These are phyloP conservation scores for Athripsodes cinereus DNA, from an alignment of 2,888 invertebrate genomes.

Conservation along the genomic window DNA sequence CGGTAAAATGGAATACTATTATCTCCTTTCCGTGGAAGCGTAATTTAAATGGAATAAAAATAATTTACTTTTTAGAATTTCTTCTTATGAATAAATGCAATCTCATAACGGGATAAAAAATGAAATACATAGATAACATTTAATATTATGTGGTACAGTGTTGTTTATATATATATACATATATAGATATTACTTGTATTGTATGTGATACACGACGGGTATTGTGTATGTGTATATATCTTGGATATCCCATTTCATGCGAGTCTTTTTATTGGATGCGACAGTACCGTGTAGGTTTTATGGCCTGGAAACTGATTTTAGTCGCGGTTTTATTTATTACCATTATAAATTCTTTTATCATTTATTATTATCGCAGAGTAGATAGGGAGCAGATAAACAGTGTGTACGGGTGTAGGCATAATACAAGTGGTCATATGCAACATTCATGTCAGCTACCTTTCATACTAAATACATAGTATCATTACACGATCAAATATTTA, in stretches of 20 bases:
- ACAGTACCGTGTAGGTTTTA: constrained; percentile 21
- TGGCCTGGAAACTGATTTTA: constrained; percentile 25
- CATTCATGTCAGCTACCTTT: too few species aligned
- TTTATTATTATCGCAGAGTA: not conserved
- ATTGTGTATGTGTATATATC: not conserved
- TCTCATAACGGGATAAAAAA: not conserved
- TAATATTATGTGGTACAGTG: not conserved
- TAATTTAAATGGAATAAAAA: not conserved
- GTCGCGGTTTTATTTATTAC: constrained; percentile 23
- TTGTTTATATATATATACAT: too few species aligned
- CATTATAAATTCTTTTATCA: constrained; percentile 7
- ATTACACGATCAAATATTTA: too few species aligned
- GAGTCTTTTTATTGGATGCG: constrained; percentile 20
- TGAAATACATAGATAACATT: not conserved
- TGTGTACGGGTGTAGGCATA: not conserved
- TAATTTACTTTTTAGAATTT: not conserved
- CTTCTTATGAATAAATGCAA: not conserved
- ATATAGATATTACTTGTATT: too few species aligned
- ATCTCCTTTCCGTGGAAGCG: not conserved
- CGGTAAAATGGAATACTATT: not conserved
- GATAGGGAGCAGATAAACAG: not conserved
- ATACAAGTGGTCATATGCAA: not conserved
- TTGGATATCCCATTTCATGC: not conserved
- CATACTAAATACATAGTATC: too few species aligned
- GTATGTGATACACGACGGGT: not conserved